Conservation (phyloP, 2,888 invertebrate genomes). For the Laothoe populi region DNA sequence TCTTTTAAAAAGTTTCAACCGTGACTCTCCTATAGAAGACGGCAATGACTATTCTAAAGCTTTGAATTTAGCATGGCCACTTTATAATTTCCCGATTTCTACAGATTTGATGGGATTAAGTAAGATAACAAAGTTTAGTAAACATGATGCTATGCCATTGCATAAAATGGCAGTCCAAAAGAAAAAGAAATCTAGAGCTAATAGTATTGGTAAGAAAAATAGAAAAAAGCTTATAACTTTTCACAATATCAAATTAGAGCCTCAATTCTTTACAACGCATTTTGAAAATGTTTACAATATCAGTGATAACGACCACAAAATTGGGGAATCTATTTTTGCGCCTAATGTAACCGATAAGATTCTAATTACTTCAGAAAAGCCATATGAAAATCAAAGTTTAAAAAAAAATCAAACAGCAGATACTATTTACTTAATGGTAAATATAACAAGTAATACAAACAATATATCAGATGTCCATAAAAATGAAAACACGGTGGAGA, state of each 20-base stretch:
- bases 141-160: constrained; percentile 51
- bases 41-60: constrained; percentile 54
- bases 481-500: constrained; percentile 69
- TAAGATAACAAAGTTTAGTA: constrained; percentile 46
- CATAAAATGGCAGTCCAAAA: constrained; percentile 71
- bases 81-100: constrained; percentile 64
- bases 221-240: constrained; percentile 66
- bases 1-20: constrained; percentile 38
- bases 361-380: constrained; percentile 39
- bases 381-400: constrained; percentile 40
- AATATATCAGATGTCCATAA: constrained; percentile 53
- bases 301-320: constrained; percentile 40
- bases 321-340: constrained; percentile 33
- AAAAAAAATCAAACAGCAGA: constrained; percentile 54
- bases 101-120: constrained; percentile 59
- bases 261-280: constrained; percentile 46
- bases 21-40: constrained; percentile 31
- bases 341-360: constrained; percentile 37
- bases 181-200: constrained; percentile 66
- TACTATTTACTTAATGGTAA: constrained; percentile 55
- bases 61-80: constrained; percentile 60
- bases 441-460: constrained; percentile 57
- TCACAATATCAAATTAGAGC: constrained; percentile 62
- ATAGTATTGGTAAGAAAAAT: constrained; percentile 65
- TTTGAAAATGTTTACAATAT: constrained; percentile 43